Base-by-base conservation (phyloP, 1,140 invertebrate genomes). In the Chionoecetes opilio region DNA sequence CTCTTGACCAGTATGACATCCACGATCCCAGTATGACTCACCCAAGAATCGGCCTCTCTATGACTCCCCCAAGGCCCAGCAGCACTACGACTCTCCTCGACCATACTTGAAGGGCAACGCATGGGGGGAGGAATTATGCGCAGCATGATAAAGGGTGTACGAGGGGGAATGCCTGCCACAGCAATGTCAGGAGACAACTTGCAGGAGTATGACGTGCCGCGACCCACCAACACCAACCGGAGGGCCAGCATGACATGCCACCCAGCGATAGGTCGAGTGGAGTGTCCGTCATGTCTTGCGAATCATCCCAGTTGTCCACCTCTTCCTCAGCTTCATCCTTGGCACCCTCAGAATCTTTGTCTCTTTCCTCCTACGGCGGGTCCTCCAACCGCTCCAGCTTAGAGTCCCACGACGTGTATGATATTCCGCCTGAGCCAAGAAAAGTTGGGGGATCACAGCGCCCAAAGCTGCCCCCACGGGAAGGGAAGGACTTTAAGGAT, bases 371-470 rank as follows among this genome's bases (percentile, higher is more conserved):
- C 91, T 87, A 96, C 31, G 95, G 96, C 90, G 97, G 97, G 46
- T 97, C 97, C 90, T 97, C 97, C 3, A 97, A 97, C 29, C 96
- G 97, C 32, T 97, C 97, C 35, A 97, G 97, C 95, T 96, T 97
- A 93, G 97, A 97, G 87, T 96, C 97, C 14, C 97, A 97, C 17
- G 96, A 97, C 46, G 96, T 96, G 6, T 97, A 97, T 91, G 97
- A 97, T 93, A 94, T 96, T 35, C 96, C 97, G n/a, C 95, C 96
- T 29, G 96, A 95, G 53, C 96, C 96, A 63, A 91, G 87, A 86
- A 95, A 91, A 96, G 95, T 95, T 26, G 93, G 95, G 90, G 93
- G 95, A 3, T 94, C 95, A 88, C 96, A 92, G 75, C 92, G 96
- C 92, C 96, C 96, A 21, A 95, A 95, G 82, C 92, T 95, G 37